Base-by-base conservation (phyloP, 2,113 vertebrate genomes). In the Sylvilagus bachmani region DNA sequence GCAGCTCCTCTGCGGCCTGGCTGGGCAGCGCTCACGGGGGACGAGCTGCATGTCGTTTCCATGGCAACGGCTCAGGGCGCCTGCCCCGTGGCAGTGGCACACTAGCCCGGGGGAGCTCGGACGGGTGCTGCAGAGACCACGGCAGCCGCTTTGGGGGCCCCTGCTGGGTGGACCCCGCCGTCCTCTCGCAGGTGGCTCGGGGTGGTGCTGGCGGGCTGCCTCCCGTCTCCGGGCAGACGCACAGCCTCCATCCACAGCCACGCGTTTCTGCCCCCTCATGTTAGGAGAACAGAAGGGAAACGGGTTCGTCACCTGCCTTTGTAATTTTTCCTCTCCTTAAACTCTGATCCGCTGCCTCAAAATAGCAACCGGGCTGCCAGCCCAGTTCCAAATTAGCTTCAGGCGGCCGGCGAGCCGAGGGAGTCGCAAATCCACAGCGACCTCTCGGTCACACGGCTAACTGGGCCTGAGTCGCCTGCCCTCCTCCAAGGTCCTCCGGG, bases 401-500 rank as follows among this genome's bases (percentile, higher is more conserved):
- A 49, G 71, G 78, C 31, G 21, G 29, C 67, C 25, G 11, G 66
- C 4, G 55, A 69, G 62, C 8, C 49, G 62, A 1, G 55, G 19
- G 19, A 4, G 38, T 17, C 1, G 3, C 55, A 53, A 69, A 83
- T 29, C 78, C 21, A 38, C 69, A 22, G 1, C 71, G 36, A 36
- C 19, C 91, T 75, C 36, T 0, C 12, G 31, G 86, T 24, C 36
- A 9, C 79, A 31, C 5, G 0, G 58, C 3, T 14, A 29, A 27
- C 0, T 0, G 27, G 90, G n/a, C 7, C 11, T 0, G 1, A 0
- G 38, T 44, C 5, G 38, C 38, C 38, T 44, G 38, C 38, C 38
- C 38, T 44, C 38, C 38, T 44, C 38, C 38, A 44, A 44, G 38
- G 38, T 44, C 5, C 55, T 58, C 55, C 55, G 19, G 55, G 55